Evolutionary conservation across 1,140 invertebrate genomes (phyloP), one percentile per base, ranked within the genome.

Genomic region (Octopus sinensis): DNA sequence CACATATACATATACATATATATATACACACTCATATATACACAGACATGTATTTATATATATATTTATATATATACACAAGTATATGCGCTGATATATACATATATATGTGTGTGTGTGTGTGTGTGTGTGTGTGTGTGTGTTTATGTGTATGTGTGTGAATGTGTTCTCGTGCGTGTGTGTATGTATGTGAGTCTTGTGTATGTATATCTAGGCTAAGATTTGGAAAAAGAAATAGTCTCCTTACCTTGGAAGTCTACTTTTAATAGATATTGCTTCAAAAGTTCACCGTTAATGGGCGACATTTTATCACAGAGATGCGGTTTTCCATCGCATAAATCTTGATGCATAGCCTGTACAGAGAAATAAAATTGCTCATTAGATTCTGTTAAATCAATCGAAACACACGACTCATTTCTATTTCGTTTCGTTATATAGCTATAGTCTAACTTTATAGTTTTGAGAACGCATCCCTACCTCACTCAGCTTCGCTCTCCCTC

Each of bases 241-340:
- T 43, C 30, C 30, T 92, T 91, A 97, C 96, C 96, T 92, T 93
- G 93, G 87, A 97, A 97, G 83, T 93, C 91, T 6, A 97, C 96
- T 89, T 95, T 95, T 54, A 94, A 93, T 53, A 98, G 92, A 89
- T 96, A 96, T 81, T 94, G 93, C 56, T 97, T 92, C 13, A 98
- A 92, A 80, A 95, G 93, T 0, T 94, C 93, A 0, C 97, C 96
- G 88, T 96, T 95, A 1, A 94, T 95, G 0, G 96, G 96, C 85
- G 94, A 94, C 96, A 98, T 98, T 53, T 93, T 93, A 6, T 94
- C 93, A 89, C 97, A 98, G 1, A 98, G 91, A 12, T 96, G 96
- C 1, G 92, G 91, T 51, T 91, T 90, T 3, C 93, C 84, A 54
- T 93, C 92, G 88, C 97, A 98, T 17, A 96, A 87, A 68, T 95